Conservation (phyloP, 2,797 vertebrate species). For the Dipus sagitta region DNA sequence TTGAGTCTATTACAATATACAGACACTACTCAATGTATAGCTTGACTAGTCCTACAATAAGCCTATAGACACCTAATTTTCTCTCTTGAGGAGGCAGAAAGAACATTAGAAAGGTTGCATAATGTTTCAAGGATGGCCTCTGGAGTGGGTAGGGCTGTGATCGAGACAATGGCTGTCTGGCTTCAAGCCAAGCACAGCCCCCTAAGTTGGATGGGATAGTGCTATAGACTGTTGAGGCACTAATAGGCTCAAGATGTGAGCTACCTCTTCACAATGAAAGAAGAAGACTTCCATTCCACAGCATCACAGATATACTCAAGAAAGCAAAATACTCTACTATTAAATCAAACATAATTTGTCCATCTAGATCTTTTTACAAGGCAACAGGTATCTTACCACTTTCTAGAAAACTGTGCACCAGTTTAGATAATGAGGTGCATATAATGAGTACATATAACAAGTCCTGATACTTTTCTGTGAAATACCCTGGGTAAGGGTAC, state of each 20-base stretch:
- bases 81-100: neutral
- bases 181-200: neutral
- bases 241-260: neutral
- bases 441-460: neutral
- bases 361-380: conserved; percentile 32
- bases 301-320: neutral
- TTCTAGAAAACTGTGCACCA: neutral
- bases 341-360: neutral
- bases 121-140: neutral
- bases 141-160: neutral
- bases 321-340: neutral
- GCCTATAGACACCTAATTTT: neutral
- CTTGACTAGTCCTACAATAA: neutral
- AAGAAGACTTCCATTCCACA: neutral
- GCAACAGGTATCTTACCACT: neutral
- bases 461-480: neutral
- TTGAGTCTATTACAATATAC: neutral
- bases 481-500: neutral
- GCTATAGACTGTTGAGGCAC: neutral
- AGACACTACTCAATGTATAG: neutral
- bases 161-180: neutral
- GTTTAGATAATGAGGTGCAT: neutral
- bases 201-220: neutral
- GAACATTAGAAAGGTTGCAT: neutral
- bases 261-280: neutral